Evolutionary conservation across 2,113 vertebrate species (phyloP).

Genomic region (Coregonus clupeaformis): DNA sequence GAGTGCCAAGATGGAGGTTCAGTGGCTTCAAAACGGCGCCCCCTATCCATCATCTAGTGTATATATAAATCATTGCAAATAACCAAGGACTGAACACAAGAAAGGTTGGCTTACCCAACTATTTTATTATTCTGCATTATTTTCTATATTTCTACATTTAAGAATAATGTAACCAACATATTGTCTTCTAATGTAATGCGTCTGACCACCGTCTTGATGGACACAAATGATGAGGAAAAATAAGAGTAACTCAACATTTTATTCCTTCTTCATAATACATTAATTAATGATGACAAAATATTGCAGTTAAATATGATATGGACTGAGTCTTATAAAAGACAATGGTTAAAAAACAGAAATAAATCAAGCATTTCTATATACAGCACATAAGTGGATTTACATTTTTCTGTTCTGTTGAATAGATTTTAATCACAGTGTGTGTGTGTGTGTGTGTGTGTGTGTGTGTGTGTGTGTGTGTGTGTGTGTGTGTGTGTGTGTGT

Average conservation of each 20-base stretch:
- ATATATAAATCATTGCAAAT: too few species aligned
- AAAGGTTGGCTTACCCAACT: too few species aligned
- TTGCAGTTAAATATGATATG: background rate
- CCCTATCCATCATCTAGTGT: too few species aligned
- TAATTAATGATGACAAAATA: background rate
- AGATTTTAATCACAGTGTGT: background rate
- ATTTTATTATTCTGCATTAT: too few species aligned
- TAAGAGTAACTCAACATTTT: background rate
- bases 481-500: background rate
- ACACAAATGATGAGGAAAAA: background rate
- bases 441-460: too few species aligned
- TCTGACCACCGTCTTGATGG: too few species aligned
- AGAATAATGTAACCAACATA: too few species aligned
- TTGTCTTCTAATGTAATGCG: too few species aligned
- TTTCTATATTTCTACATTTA: too few species aligned
- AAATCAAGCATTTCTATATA: background rate
- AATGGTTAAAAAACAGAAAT: background rate
- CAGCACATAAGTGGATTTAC: background rate
- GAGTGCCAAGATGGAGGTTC: too few species aligned
- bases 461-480: background rate
- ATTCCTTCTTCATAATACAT: background rate
- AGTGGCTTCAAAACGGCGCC: too few species aligned
- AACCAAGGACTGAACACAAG: too few species aligned
- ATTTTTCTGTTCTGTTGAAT: background rate
- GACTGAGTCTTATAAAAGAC: background rate